phyloP scores from a whole-genome alignment of 1,140 invertebrate genomes.

The Batillaria attramentaria region DNA sequence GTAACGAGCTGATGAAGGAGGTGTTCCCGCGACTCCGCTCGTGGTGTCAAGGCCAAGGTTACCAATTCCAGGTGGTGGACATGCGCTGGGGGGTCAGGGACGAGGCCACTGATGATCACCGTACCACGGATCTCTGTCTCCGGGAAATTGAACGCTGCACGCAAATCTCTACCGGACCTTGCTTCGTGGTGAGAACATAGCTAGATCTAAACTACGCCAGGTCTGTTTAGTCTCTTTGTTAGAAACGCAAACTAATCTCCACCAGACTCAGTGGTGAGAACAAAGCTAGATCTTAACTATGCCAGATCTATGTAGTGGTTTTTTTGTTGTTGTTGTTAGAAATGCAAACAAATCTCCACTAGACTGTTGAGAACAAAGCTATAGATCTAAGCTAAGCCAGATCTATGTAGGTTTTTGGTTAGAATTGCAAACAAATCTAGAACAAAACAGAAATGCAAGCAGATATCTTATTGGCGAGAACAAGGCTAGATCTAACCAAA shows the following conservation, averaged over 20 bases:
- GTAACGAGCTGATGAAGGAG: conserved; percentile 96
- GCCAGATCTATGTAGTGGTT: not conserved
- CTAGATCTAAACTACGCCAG: not conserved
- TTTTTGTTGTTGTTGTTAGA: not conserved
- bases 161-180: conserved; percentile 95
- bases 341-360: not conserved
- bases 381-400: too few relatives aligned
- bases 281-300: not conserved
- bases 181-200: conserved; percentile 83
- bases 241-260: not conserved
- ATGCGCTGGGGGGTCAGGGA: conserved; percentile 89
- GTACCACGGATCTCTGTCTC: conserved; percentile 98
- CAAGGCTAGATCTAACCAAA: too few relatives aligned
- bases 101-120: conserved; percentile 97
- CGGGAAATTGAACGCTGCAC: conserved; percentile 97
- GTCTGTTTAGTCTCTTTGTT: too few relatives aligned
- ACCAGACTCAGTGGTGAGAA: not conserved
- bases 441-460: too few relatives aligned
- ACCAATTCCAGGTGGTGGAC: conserved; percentile 75
- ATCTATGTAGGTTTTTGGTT: too few relatives aligned
- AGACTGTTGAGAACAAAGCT: not conserved
- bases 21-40: conserved; percentile 96
- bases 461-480: too few relatives aligned
- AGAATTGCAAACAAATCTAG: too few relatives aligned
- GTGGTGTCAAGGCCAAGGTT: conserved; percentile 78